A percentile compares a stretch with the other conserved stretches of the same genome.
Evolutionary conservation across 1,140 invertebrate genomes (phyloP).

Genomic region (Harpegnathos saltator): DNA sequence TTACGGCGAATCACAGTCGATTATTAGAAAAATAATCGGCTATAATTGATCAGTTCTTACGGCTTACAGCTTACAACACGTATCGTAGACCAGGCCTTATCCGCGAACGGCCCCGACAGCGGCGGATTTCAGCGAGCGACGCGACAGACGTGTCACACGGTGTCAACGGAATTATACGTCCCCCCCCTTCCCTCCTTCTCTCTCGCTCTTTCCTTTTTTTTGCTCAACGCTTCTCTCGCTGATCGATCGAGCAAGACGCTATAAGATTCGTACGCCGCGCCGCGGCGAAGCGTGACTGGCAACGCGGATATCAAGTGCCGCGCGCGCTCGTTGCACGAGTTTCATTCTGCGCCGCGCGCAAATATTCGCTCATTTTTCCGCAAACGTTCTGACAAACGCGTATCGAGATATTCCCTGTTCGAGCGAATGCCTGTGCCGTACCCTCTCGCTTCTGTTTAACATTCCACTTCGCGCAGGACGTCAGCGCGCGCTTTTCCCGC

Average conservation of each 20-base stretch:
- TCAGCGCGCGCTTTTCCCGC: constrained; percentile 31
- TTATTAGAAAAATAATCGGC: no score
- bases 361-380: not conserved
- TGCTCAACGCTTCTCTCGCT: no score
- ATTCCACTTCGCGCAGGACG: constrained; percentile 14
- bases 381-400: not conserved
- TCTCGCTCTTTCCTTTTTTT: no score
- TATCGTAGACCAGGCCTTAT: no score
- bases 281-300: not conserved
- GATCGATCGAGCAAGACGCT: no score
- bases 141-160: no score
- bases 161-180: not conserved
- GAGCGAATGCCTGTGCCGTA: constrained; percentile 26
- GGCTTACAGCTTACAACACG: no score
- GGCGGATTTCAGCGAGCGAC: not conserved
- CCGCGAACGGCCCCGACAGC: not conserved
- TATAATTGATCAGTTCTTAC: no score
- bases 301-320: not conserved
- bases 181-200: not conserved
- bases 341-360: not conserved
- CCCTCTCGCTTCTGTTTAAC: constrained; percentile 51
- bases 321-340: not conserved
- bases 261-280: not conserved
- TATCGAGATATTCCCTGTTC: constrained; percentile 24
- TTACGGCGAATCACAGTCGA: no score